Conservation (phyloP, 2,797 vertebrate genomes). For the Cuniculus paca region DNA sequence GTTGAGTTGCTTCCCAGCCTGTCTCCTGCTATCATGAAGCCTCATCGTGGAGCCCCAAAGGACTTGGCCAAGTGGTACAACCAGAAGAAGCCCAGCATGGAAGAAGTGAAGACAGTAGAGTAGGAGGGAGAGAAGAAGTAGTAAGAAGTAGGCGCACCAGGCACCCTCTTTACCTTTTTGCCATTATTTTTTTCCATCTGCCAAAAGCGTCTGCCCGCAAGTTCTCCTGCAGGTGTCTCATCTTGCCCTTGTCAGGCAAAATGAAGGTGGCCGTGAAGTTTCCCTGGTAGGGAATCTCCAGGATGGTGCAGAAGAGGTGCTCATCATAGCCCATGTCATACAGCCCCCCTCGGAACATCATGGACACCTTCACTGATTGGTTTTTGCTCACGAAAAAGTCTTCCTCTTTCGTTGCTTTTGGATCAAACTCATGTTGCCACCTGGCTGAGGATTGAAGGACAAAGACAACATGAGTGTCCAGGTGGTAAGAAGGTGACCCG, state of each 20-base stretch:
- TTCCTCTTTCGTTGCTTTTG: conserved; percentile 87
- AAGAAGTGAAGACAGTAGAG: background rate
- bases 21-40: background rate
- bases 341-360: conserved; percentile 93
- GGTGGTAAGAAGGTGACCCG: background rate
- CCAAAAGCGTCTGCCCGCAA: conserved; percentile 88
- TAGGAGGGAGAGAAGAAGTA: fast-evolving
- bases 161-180: conserved; percentile 81
- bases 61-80: background rate
- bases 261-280: conserved; percentile 93
- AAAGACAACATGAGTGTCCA: conserved; percentile 63
- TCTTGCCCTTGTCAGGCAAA: conserved; percentile 92
- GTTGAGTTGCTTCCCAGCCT: background rate
- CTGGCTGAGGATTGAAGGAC: conserved; percentile 85
- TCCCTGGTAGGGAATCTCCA: conserved; percentile 94
- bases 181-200: conserved; percentile 87
- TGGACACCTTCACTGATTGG: conserved; percentile 92
- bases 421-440: conserved; percentile 94
- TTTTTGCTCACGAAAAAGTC: conserved; percentile 90
- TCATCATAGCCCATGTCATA: conserved; percentile 90
- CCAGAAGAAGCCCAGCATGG: background rate
- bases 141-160: fast-evolving
- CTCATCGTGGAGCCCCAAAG: background rate
- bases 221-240: conserved; percentile 89
- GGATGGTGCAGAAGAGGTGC: conserved; percentile 89